A percentile compares a stretch with the other conserved stretches of the same genome.
Evolutionary conservation across 2,888 invertebrate genomes (phyloP).

Genomic region (Andrena camellia): DNA sequence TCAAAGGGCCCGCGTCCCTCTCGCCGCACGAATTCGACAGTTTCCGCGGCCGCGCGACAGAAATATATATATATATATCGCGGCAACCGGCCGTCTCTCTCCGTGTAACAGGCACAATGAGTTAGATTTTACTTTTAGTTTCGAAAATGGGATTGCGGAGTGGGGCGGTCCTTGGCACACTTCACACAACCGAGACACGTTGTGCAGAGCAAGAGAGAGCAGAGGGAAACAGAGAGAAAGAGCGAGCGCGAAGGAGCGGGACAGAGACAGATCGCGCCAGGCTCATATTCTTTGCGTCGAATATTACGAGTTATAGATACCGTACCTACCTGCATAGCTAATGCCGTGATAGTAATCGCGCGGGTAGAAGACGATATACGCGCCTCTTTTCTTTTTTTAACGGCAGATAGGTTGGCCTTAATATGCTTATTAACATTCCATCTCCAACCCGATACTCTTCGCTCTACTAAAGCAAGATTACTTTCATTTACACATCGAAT

Average conservation of each 20-base stretch:
- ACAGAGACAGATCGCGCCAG: constrained; percentile 43
- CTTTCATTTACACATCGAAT: constrained; percentile 19
- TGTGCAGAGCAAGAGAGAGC: constrained; percentile 52
- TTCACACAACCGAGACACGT: constrained; percentile 80
- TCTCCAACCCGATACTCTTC: constrained; percentile 33
- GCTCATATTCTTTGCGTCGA: constrained; percentile 64
- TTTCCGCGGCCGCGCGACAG: constrained; percentile 60
- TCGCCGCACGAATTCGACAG: constrained; percentile 53
- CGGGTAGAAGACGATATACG: constrained; percentile 31
- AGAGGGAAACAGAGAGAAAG: constrained; percentile 29
- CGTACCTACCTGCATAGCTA: constrained; percentile 61
- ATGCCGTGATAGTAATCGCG: constrained; percentile 57
- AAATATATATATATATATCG: constrained; percentile 80
- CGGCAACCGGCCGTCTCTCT: constrained; percentile 68
- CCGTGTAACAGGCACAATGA: constrained; percentile 81
- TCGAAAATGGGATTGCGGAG: constrained; percentile 83
- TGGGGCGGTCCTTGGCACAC: constrained; percentile 84
- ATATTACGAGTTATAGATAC: constrained; percentile 72
- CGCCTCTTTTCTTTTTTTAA: constrained; percentile 4
- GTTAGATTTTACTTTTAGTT: constrained; percentile 85
- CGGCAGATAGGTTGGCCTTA: constrained; percentile 42
- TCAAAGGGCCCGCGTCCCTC: constrained; percentile 14
- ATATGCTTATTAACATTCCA: constrained; percentile 49
- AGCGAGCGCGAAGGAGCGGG: constrained; percentile 19
- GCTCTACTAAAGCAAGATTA: constrained; percentile 27